Conservation (phyloP, 2,888 invertebrate genomes). For the Morpho helenor region DNA sequence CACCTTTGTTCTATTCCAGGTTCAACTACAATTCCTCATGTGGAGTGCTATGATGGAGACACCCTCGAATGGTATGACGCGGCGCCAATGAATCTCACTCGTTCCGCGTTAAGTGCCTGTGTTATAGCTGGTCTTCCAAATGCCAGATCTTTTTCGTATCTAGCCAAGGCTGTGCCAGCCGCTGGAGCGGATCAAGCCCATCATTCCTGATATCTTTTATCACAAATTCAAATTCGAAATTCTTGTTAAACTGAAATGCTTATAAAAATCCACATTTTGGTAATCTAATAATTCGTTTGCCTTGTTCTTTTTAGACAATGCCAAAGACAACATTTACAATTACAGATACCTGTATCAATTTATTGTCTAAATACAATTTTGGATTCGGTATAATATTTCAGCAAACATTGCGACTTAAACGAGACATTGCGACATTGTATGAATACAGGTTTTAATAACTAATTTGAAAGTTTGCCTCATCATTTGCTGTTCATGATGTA, state of each 20-base stretch:
- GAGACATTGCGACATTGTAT: too few relatives aligned
- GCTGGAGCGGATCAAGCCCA: constrained; percentile 70
- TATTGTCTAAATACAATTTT: too few relatives aligned
- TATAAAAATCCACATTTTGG: too few relatives aligned
- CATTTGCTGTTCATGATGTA: too few relatives aligned
- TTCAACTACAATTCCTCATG: constrained; percentile 84
- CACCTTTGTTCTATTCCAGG: constrained; percentile 52
- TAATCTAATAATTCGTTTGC: too few relatives aligned
- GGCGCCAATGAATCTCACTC: constrained; percentile 88
- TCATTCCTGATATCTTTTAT: constrained; percentile 38
- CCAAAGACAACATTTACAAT: too few relatives aligned
- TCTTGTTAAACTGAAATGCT: neutral
- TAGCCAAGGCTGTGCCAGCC: constrained; percentile 69
- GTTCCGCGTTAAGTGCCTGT: constrained; percentile 90
- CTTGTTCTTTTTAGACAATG: too few relatives aligned
- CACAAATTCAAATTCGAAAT: neutral
- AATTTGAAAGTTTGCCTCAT: too few relatives aligned
- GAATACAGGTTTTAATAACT: too few relatives aligned
- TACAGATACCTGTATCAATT: too few relatives aligned
- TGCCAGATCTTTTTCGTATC: constrained; percentile 82
- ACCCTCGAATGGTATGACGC: constrained; percentile 83
- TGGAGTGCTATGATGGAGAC: constrained; percentile 87
- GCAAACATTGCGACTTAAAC: too few relatives aligned
- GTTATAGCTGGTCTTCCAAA: constrained; percentile 86
- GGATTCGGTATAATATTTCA: too few relatives aligned